Evolutionary conservation across 2,113 vertebrate species (phyloP).

Genomic region (Leucopternis melanops): DNA sequence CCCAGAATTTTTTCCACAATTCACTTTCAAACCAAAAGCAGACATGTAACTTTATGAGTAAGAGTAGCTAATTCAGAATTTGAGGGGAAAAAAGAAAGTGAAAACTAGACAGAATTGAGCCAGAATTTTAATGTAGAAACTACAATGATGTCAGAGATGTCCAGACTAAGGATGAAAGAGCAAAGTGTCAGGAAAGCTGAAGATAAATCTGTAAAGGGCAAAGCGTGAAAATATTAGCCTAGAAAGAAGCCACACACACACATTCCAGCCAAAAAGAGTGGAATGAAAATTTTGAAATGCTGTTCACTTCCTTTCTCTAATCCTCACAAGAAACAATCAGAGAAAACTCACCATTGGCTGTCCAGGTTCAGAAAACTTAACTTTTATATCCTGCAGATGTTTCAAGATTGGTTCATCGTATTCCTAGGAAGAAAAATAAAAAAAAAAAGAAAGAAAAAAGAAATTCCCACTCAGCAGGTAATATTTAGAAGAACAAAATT

Average conservation of each 20-base stretch:
- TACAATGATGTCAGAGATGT: not conserved
- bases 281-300: not conserved
- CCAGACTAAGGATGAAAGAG: not conserved
- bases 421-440: conserved; percentile 72
- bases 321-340: not conserved
- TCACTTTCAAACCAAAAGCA: not conserved
- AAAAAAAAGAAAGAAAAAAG: not conserved
- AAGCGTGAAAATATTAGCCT: not conserved
- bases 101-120: not conserved
- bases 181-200: not conserved
- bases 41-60: not conserved
- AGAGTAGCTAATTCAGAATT: not conserved
- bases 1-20: not conserved
- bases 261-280: not conserved
- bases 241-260: not conserved
- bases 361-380: conserved; percentile 92
- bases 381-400: conserved; percentile 94
- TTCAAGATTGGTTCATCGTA: conserved; percentile 96
- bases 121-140: not conserved
- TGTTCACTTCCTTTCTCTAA: not conserved
- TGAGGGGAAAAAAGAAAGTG: not conserved
- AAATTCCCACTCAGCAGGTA: not conserved
- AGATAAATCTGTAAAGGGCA: not conserved
- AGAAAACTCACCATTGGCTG: conserved; percentile 89
- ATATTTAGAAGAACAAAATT: not conserved